Percentiles rank a stretch among this genome's conserved stretches.
Evolutionary conservation across 2,113 vertebrate genomes (phyloP).

Genomic region (Lipotes vexillifer): DNA sequence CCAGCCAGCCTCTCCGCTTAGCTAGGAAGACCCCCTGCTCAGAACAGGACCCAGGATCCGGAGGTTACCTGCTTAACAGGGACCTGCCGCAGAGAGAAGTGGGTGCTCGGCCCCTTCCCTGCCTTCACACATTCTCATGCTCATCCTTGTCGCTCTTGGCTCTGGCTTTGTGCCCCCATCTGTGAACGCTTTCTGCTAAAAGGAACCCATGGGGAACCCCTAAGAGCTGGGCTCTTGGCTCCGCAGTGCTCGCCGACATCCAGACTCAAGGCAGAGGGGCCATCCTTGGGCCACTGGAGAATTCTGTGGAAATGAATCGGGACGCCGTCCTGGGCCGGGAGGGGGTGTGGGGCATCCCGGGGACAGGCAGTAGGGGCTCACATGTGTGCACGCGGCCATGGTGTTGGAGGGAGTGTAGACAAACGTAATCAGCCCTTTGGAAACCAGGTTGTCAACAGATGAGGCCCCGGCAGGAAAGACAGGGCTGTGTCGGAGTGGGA

Average conservation of each 20-base stretch:
- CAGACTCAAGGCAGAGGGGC: not conserved
- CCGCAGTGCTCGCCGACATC: not conserved
- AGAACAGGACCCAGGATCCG: not conserved
- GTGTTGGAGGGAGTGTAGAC: not conserved
- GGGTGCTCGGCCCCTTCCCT: not conserved
- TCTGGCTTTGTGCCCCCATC: not conserved
- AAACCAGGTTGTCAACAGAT: constrained; percentile 63
- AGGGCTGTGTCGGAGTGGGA: constrained; percentile 26
- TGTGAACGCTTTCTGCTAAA: not conserved
- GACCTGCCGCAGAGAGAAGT: not conserved
- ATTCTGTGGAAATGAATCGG: not conserved
- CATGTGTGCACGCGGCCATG: not conserved
- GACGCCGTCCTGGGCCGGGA: fast-evolving
- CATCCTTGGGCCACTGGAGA: not conserved
- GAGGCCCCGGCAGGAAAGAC: constrained; percentile 42
- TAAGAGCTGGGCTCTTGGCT: not conserved
- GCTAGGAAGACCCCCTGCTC: not conserved
- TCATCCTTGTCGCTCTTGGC: not conserved
- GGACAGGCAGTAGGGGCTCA: not conserved
- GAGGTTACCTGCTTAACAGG: not conserved
- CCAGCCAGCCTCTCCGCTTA: not conserved
- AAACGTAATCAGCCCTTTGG: constrained; percentile 27
- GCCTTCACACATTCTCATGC: not conserved
- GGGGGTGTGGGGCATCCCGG: not conserved
- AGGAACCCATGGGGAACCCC: not conserved